Percentiles rank a stretch among this genome's conserved stretches.
These are phyloP conservation scores for Bicyclus anynana DNA, from an alignment of 1,140 invertebrate genomes.

Conservation along the genomic window DNA sequence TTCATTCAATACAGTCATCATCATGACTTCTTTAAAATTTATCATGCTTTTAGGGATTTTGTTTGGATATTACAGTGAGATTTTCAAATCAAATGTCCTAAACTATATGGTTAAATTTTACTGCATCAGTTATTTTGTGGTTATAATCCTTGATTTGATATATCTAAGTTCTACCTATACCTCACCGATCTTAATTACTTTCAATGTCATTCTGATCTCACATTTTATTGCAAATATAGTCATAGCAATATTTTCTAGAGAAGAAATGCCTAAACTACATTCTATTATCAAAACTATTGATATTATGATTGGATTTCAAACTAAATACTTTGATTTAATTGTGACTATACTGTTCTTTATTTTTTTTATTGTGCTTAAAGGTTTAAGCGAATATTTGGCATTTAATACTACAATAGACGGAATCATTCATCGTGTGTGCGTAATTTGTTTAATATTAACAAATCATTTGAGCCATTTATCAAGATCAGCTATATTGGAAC, in stretches of 20 bases:
- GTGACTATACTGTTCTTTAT: too few species aligned
- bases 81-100: background rate
- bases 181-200: too few species aligned
- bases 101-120: background rate
- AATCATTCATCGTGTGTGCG: too few species aligned
- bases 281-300: background rate
- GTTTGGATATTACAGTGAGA: background rate
- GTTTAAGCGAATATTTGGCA: too few species aligned
- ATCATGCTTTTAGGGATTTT: background rate
- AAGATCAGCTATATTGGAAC: background rate
- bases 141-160: too few species aligned
- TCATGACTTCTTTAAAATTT: background rate
- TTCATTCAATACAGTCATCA: too few species aligned
- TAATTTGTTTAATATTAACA: background rate
- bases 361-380: too few species aligned
- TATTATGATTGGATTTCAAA: background rate
- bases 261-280: background rate
- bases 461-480: constrained; percentile 1
- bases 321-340: background rate
- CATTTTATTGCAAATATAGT: background rate
- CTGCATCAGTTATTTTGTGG: background rate
- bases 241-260: background rate
- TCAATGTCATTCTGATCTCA: background rate
- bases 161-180: too few species aligned
- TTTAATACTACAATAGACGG: too few species aligned